phyloP scores from a whole-genome alignment of 2,113 vertebrate genomes.

The Istiophorus platypterus region DNA sequence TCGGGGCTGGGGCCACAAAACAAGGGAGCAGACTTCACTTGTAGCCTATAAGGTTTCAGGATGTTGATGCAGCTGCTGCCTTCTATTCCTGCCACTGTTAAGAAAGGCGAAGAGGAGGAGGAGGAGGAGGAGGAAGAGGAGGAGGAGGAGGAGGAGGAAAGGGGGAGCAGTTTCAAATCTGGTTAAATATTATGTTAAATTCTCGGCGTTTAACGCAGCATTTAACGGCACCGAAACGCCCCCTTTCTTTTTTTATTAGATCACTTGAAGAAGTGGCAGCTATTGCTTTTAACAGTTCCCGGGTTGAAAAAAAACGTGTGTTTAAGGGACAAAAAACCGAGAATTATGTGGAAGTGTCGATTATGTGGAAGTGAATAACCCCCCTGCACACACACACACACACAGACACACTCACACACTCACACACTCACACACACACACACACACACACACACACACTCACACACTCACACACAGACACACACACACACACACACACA shows the following conservation, averaged over 20 bases:
- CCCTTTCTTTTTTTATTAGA: neutral
- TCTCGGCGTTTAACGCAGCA: accelerated
- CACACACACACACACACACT: no score
- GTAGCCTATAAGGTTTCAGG: constrained; percentile 75
- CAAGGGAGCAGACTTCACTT: constrained; percentile 54
- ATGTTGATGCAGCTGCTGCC: constrained; percentile 81
- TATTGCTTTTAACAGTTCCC: no score
- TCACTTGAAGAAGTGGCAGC: no score
- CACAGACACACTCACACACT: no score
- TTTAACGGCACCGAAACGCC: no score
- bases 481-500: no score
- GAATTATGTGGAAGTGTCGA: constrained; percentile 22
- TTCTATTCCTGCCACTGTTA: constrained; percentile 77
- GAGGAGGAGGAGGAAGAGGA: no score
- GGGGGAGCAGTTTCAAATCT: constrained; percentile 73
- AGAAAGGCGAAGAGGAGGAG: constrained; percentile 35
- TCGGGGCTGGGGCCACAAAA: constrained; percentile 49
- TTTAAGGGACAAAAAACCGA: neutral
- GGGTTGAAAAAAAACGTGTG: neutral
- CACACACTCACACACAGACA: no score
- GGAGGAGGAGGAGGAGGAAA: no score
- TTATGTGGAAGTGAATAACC: constrained; percentile 31
- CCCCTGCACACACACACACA: no score
- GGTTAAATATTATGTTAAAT: neutral
- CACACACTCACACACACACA: no score